These are phyloP conservation scores for Copidosoma floridanum DNA, from an alignment of 1,140 invertebrate species.

Conservation along the genomic window DNA sequence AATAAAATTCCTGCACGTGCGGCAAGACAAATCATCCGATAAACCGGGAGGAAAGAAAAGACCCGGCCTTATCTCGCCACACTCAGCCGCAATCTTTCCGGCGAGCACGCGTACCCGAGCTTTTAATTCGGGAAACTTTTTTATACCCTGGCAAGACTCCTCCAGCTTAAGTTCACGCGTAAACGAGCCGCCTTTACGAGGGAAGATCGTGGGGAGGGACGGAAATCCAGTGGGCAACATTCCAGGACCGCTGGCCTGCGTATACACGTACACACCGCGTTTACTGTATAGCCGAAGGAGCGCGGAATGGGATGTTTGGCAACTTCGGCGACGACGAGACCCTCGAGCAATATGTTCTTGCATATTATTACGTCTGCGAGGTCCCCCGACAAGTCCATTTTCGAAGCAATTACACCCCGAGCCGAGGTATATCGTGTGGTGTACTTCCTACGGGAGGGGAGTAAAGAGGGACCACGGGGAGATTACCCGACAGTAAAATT, in stretches of 20 bases:
- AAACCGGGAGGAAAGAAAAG: background rate
- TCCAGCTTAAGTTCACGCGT: background rate
- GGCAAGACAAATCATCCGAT: background rate
- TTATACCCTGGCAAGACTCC: background rate
- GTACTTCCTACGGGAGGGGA: background rate
- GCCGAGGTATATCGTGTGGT: background rate
- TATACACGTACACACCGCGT: too few relatives aligned
- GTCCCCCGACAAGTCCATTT: slow-evolving; percentile 11
- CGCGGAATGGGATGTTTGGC: slow-evolving; percentile 8
- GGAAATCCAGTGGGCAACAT: slow-evolving; percentile 15
- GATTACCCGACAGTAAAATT: background rate
- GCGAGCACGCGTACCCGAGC: background rate
- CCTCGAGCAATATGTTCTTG: slow-evolving; percentile 13
- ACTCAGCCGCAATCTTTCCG: background rate
- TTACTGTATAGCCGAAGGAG: background rate
- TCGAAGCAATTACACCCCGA: slow-evolving; percentile 13
- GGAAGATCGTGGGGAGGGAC: too few relatives aligned
- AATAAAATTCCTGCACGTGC: too few relatives aligned
- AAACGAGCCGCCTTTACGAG: slow-evolving; percentile 17
- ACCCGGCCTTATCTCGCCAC: background rate
- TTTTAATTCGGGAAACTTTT: slow-evolving; percentile 22
- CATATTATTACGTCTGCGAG: slow-evolving; percentile 15
- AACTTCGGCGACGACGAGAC: background rate
- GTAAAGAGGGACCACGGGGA: background rate
- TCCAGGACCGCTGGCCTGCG: slow-evolving; percentile 6